Base-by-base conservation (phyloP, 2,888 invertebrate species). In the Luperina nickerlii region DNA sequence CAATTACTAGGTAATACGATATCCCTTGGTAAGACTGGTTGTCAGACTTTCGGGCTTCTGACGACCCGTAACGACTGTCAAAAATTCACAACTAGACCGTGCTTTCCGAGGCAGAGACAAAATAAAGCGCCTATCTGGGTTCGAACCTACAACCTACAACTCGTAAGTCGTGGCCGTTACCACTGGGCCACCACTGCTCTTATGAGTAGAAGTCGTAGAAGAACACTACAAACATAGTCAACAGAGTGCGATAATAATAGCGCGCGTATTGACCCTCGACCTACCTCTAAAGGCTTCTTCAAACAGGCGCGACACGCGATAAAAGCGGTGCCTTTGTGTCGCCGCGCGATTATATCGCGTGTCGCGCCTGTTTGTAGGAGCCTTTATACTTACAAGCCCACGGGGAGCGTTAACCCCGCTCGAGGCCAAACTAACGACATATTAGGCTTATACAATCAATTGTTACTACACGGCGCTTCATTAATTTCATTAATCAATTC, bases 401-500 rank as follows among this genome's bases (percentile, higher is more conserved):
- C 62, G 42, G 20, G 63, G 74, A 57, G 42, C 84, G 66, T 76
- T 85, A 69, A 80, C 84, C 72, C 38, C 73, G 5, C 62, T 32
- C 76, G 65, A 84, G 73, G 75, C 54, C 76, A 73, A 87, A 78
- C 84, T 70, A 86, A 84, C 87, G 74, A 85, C 81, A 84, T 69
- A 87, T 87, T 84, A 75, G 77, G 67, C 66, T 84, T 77, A 86
- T 71, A 84, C 75, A 87, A 84, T 87, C 85, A 87, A 84, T 77
- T 84, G 81, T 84, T 51, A 83, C 86, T 72, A 78, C 71, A 69
- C 54, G 84, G 48, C 60, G 87, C 84, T 85, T 84, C 81, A 85
- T 85, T 85, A 87, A 85, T 87, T 87, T 84, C 66, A 86, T 86
- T 87, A 87, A 86, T 86, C 81, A 86, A 86, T 84, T 81, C 72